A percentile compares a stretch with the other conserved stretches of the same genome.
Conservation (phyloP, 1,140 invertebrate genomes). For the Proctacanthus coquilletti region DNA sequence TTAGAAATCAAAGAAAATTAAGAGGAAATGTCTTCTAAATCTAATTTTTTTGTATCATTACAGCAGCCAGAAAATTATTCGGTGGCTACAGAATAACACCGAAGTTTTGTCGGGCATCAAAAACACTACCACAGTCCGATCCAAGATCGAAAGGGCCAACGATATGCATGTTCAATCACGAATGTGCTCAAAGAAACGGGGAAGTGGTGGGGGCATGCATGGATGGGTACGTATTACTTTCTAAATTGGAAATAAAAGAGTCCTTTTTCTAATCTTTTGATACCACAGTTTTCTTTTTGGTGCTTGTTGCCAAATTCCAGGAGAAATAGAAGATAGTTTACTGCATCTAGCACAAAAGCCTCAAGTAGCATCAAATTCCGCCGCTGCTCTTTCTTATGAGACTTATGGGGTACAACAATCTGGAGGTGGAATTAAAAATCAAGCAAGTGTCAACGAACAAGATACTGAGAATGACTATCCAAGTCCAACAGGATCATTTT, state of each 20-base stretch:
- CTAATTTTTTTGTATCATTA: conserved; percentile 9
- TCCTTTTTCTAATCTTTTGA: neutral
- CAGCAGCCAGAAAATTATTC: conserved; percentile 61
- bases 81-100: conserved; percentile 73
- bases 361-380: conserved; percentile 24
- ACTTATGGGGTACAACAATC: neutral
- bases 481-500: neutral
- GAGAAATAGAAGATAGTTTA: conserved; percentile 21
- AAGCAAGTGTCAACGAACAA: neutral
- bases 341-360: conserved; percentile 25
- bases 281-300: conserved; percentile 61
- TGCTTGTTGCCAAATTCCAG: conserved; percentile 63
- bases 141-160: conserved; percentile 43
- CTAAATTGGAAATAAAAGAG: neutral
- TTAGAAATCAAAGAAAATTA: neutral
- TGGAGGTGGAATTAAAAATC: neutral
- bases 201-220: conserved; percentile 77
- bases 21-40: neutral
- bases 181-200: conserved; percentile 64
- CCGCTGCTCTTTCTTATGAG: no score
- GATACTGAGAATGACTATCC: neutral
- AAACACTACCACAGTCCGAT: conserved; percentile 36
- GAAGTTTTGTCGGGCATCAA: conserved; percentile 47
- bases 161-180: conserved; percentile 91
- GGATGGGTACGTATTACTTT: conserved; percentile 38